phyloP scores from a whole-genome alignment of 2,113 vertebrate genomes.

The Neolamprologus toae region DNA sequence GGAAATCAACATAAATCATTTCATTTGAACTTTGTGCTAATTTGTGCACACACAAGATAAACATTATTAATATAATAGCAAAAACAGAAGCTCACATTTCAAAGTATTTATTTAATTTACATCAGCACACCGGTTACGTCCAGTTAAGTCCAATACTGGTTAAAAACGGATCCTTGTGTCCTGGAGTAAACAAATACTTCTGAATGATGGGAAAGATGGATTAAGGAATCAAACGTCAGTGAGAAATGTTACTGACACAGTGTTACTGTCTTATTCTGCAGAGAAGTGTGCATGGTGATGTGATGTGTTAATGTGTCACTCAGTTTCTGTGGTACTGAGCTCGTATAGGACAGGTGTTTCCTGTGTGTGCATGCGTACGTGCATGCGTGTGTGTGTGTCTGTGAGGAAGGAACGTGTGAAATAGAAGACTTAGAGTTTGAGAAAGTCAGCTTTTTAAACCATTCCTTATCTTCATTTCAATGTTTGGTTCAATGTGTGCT shows the following conservation, averaged over 20 bases:
- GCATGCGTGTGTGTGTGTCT: neutral
- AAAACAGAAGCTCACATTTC: neutral
- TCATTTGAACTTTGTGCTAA: neutral
- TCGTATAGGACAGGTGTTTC: slow-evolving; percentile 85
- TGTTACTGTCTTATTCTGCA: neutral
- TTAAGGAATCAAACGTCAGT: neutral
- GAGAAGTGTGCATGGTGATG: neutral
- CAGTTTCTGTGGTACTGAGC: slow-evolving; percentile 55
- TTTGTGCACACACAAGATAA: neutral
- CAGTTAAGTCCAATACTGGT: neutral
- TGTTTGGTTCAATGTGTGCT: neutral
- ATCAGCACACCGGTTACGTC: neutral
- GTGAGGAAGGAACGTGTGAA: neutral
- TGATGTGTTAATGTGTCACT: slow-evolving; percentile 31
- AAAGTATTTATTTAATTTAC: neutral
- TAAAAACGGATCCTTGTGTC: neutral
- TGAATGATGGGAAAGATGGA: neutral
- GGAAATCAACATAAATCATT: neutral
- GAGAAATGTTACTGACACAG: neutral
- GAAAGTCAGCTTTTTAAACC: neutral
- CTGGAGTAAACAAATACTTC: neutral
- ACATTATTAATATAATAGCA: neutral
- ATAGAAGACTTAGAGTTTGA: neutral
- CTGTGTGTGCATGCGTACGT: slow-evolving; percentile 53
- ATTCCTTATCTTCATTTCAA: neutral